Conservation (phyloP, 2,113 vertebrate genomes). For the Chloroceryle aenea region DNA sequence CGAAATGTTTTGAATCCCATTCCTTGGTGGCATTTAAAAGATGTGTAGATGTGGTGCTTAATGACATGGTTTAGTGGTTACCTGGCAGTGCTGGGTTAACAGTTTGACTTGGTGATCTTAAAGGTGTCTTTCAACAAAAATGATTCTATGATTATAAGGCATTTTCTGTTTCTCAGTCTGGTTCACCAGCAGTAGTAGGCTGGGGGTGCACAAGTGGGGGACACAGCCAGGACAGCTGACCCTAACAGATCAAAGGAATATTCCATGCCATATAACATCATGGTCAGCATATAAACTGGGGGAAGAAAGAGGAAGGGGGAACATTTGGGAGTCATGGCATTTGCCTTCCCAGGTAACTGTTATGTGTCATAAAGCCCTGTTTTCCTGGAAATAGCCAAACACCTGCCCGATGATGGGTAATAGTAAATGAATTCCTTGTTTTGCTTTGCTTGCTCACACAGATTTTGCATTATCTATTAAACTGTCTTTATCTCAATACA, state of each 20-base stretch:
- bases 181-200: fast-evolving
- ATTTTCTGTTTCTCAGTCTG: neutral
- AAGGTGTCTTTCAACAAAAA: too few species aligned
- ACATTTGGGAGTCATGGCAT: neutral
- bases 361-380: fast-evolving
- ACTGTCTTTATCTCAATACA: neutral
- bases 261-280: too few species aligned
- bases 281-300: neutral
- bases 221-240: neutral
- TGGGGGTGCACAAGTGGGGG: neutral
- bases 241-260: neutral
- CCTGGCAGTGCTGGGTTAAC: too few species aligned
- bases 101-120: too few species aligned
- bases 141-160: too few species aligned
- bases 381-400: neutral
- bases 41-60: too few species aligned
- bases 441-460: neutral
- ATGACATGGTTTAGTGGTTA: too few species aligned
- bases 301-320: neutral
- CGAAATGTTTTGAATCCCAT: too few species aligned
- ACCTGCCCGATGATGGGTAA: neutral
- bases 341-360: neutral
- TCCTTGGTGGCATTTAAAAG: too few species aligned
- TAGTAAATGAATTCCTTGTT: neutral
- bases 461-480: neutral